Evolutionary conservation across 2,797 vertebrate genomes (phyloP).

Genomic region (Neopelma chrysocephalum): DNA sequence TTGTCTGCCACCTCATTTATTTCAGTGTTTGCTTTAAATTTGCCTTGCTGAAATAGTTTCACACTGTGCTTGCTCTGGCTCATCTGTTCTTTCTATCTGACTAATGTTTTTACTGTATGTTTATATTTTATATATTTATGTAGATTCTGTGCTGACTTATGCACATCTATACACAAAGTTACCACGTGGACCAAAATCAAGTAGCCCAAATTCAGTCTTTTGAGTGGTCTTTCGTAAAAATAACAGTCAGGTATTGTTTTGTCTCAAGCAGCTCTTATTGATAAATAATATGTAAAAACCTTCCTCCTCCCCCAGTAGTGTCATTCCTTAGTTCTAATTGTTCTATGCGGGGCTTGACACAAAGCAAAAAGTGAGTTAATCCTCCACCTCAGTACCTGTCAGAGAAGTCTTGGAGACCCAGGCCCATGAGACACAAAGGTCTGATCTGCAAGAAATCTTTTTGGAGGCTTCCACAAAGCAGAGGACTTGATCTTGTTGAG

Average conservation of each 20-base stretch:
- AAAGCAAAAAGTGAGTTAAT: neutral
- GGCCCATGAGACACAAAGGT: neutral
- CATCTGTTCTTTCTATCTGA: conserved; percentile 42
- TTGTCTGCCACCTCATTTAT: conserved; percentile 66
- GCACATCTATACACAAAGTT: neutral
- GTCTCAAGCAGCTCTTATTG: neutral
- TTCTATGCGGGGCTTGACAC: neutral
- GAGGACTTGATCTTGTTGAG: neutral
- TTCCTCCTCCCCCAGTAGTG: neutral
- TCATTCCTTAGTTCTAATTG: neutral
- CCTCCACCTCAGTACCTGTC: neutral
- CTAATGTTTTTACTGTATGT: conserved; percentile 5
- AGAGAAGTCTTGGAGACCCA: neutral
- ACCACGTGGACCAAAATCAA: neutral
- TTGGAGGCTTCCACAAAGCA: neutral
- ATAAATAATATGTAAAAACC: neutral
- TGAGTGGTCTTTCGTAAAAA: neutral
- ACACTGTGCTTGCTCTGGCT: conserved; percentile 26
- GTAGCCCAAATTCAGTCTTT: neutral
- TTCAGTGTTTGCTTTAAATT: conserved; percentile 71
- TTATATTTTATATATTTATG: conserved; percentile 24
- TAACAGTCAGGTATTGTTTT: neutral
- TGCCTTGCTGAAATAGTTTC: conserved; percentile 62
- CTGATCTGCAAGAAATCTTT: neutral
- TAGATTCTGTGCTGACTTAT: neutral